Evolutionary conservation across 2,797 vertebrate genomes (phyloP).

Genomic region (Fundulus diaphanus): DNA sequence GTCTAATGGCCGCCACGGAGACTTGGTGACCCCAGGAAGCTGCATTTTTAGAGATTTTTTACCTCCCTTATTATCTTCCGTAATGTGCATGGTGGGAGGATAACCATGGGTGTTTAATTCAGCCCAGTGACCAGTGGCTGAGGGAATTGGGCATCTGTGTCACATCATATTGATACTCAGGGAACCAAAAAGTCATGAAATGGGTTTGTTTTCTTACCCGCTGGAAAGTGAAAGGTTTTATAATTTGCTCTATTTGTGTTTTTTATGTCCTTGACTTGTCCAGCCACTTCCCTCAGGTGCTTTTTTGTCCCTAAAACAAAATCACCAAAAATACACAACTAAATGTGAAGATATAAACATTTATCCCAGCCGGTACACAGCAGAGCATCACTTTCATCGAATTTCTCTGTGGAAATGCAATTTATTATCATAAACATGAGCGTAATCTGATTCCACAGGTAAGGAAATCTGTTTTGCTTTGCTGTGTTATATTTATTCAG

Average conservation of each 20-base stretch:
- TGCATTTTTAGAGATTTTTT: not conserved
- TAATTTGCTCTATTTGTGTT: not conserved
- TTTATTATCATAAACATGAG: not conserved
- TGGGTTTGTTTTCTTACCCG: not conserved
- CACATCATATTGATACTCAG: not conserved
- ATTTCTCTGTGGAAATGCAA: not conserved
- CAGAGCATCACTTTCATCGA: not conserved
- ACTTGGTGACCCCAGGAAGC: not conserved
- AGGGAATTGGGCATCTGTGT: not conserved
- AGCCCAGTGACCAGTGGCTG: constrained; percentile 1
- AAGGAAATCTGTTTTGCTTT: not conserved
- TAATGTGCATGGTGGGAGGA: not conserved
- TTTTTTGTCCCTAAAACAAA: not conserved
- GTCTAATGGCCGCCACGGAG: not conserved
- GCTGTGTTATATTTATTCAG: not conserved
- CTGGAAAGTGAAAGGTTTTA: not conserved
- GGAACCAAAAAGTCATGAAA: not conserved
- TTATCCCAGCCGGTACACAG: not conserved
- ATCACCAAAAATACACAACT: not conserved
- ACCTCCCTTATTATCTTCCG: not conserved
- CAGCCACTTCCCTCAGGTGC: not conserved
- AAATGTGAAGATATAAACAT: not conserved
- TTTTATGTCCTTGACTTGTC: constrained; percentile 1
- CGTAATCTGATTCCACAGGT: not conserved
- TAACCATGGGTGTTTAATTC: not conserved